Evolutionary conservation across 2,113 vertebrate genomes (phyloP).

Genomic region (Cettia cetti): DNA sequence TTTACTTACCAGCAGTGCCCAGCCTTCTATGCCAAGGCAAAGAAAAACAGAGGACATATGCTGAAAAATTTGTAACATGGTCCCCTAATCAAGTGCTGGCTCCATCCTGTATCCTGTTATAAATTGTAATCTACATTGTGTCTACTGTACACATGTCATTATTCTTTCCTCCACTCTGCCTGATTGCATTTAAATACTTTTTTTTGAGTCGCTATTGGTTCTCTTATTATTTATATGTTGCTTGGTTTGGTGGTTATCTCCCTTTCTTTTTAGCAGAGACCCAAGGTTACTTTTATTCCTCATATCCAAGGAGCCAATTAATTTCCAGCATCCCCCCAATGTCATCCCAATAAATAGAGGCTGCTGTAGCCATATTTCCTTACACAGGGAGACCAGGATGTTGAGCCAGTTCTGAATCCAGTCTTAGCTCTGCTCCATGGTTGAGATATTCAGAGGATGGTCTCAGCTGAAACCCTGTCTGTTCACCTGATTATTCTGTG

Average conservation of each 20-base stretch:
- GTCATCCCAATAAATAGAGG: conserved; percentile 53
- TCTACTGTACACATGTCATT: conserved; percentile 63
- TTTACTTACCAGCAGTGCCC: conserved; percentile 53
- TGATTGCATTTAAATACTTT: conserved; percentile 71
- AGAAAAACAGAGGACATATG: conserved; percentile 70
- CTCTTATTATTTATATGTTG: conserved; percentile 25
- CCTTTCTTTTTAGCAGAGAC: conserved; percentile 2
- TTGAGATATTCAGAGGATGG: not conserved
- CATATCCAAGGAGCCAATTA: not conserved
- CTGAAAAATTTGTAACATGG: conserved; percentile 66
- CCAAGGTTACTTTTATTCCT: conserved; percentile 18
- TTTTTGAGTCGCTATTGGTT: conserved; percentile 40
- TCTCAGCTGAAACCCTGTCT: not conserved
- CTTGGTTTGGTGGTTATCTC: conserved; percentile 26
- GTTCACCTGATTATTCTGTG: not conserved
- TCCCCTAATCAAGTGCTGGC: conserved; percentile 69
- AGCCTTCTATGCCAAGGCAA: conserved; percentile 68
- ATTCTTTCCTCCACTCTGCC: conserved; percentile 67
- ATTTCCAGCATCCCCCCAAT: not conserved
- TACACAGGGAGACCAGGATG: not conserved
- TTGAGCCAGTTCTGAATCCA: not conserved
- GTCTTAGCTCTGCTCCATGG: not conserved
- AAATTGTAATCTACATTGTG: conserved; percentile 72
- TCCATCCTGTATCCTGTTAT: conserved; percentile 79
- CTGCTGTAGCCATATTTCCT: conserved; percentile 19